Base-by-base conservation (phyloP, 2,797 vertebrate species). In the Salmo trutta region DNA sequence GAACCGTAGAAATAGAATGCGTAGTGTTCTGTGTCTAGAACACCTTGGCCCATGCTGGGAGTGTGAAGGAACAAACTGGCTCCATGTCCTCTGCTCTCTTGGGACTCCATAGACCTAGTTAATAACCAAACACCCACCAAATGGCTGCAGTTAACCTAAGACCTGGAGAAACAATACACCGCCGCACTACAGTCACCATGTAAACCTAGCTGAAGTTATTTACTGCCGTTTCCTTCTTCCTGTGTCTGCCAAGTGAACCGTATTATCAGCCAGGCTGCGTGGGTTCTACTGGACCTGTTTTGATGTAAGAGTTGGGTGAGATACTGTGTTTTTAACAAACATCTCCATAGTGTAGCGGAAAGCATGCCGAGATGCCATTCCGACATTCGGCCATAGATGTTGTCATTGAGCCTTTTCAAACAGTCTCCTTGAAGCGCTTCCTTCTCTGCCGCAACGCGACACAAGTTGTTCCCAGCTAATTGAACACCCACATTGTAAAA, bases 401-500 rank as follows among this genome's bases (percentile, higher is more conserved):
- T 10, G 41, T 47, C 41, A 47, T 47, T 47, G 41, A 12, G 56
- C n/a, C 56, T 59, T 59, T 59, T 7, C 19, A n/a, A n/a, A n/a
- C 19, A 19, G 33, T 5, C 5, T 33, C 33, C 56, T n/a, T 21
- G 2, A 6, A n/a, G 19, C 71, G 5, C 83, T 85, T 82, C 62
- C 79, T 87, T 77, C 71, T 33, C 54, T 15, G 29, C 19, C 1
- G 54, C 17, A 1, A 41, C 41, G 41, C 2, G 21, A 51, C 72
- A 68, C 79, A 74, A 74, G 29, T 73, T 78, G 64, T 81, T 82
- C 75, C 79, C 75, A 70, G 76, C 74, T 88, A 81, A 87, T 87
- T 85, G 80, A 85, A 84, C 52, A 36, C 4, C 69, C 66, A 19
- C 75, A 47, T 66, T 66, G 24, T 27, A 66, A 66, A 66, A 66